Base-by-base conservation (phyloP, 1,140 invertebrate species). In the Drosophila orosa region DNA sequence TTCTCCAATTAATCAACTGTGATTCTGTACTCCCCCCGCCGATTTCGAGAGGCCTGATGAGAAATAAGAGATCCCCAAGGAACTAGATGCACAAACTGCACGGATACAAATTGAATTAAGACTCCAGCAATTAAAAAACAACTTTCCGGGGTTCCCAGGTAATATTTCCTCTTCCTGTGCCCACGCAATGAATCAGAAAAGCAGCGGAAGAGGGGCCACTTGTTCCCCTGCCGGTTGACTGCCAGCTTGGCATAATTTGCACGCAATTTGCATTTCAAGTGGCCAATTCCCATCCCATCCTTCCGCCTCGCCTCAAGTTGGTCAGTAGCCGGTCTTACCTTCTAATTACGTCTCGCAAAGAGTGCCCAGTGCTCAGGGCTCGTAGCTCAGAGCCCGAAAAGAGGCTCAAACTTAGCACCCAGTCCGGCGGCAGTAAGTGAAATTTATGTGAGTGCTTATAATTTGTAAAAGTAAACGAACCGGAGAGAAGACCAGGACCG, bases 231-330 rank as follows among this genome's bases (percentile, higher is more conserved):
- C 47, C 56, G 58, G 58, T 63, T 63, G 47, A 61, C 72, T 89
- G 84, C 76, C 79, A 83, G 83, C 63, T 83, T 83, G 80, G 83
- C 83, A 87, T 87, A 87, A 87, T 87, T 87, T 87, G 83, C 83
- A 87, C 83, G 84, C 83, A 89, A 87, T 87, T 87, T 87, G 84
- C 83, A 87, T 87, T 83, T 87, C 79, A 89, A 87, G 84, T 87
- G 84, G 83, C 76, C 83, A 74, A 87, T 82, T 50, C 68, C 54
- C 42, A 3, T 19, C 9, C 57, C 45, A 25, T 39, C 19, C 69
- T 24, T 33, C 22, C 35, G 72, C 35, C 29, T 9, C 47, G 55
- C 50, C 72, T 67, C 45, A 47, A 66, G 72, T 76, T 76, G 72
- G 69, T 61, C 47, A 66, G 61, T 54, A 35, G 54, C 35, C 40